Base-by-base conservation (phyloP, 92 coral and sea anemone species). In the Phymanthus crucifer region DNA sequence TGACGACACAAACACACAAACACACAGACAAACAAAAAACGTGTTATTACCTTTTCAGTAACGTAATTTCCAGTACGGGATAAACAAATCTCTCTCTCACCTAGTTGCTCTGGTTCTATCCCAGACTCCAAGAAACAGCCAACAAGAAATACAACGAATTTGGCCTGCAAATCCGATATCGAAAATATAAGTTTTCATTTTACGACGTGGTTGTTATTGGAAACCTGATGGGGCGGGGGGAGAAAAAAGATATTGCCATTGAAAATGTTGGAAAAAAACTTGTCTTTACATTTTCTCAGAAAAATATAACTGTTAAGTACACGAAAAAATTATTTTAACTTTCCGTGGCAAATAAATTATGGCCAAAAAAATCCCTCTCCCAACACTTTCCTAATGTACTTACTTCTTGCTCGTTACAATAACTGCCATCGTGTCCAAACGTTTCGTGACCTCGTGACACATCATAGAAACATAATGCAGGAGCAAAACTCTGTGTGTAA, bases 391-490 rank as follows among this genome's bases (percentile, higher is more conserved):
- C n/a, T n/a, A n/a, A 1, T 35, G 26, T 14, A 47, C 83, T 50
- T 69, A 92, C 99, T 93, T 96, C 99, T 73, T 90, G 90, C 11
- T 89, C 91, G 57, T 96, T 96, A 84, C 85, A 89, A 78, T 93
- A 96, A 66, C 99, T 96, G 12, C 98, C 99, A 83, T 93, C 99
- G 58, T 80, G 85, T 38, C 93, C 93, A 40, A 90, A 82, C 57
- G 79, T 88, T 40, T 96, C 99, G 76, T 85, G 86, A 6, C 99
- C 99, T 65, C 74, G 85, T 35, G 89, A 67, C 32, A 96, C 99
- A 77, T 96, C 85, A 76, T 89, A 96, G 80, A 96, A 96, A 71
- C 99, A 93, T 50, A 96, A 75, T 1, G 98, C 89, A 29, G 99
- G 96, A 61, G 92, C 85, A 82, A 78, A 71, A 5, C 91, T 91